Conservation (phyloP, 2,113 vertebrate genomes). For the Campylomormyrus numenius region DNA sequence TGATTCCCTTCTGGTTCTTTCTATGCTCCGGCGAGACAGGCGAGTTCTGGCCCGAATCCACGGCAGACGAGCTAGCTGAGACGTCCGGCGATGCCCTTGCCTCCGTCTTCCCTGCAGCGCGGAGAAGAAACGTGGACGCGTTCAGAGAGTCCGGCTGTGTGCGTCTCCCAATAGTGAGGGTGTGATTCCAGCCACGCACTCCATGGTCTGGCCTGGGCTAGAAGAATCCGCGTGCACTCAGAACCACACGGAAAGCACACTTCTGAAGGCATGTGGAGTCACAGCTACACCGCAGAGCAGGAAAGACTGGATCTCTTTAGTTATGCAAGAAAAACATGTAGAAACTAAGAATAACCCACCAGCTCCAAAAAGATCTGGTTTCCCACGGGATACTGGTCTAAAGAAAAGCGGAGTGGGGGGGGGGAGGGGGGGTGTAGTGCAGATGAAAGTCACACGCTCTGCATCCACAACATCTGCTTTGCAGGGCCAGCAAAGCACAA, state of each 20-base stretch:
- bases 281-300: not conserved
- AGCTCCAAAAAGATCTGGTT: slow-evolving; percentile 37
- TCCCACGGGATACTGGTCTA: slow-evolving; percentile 12
- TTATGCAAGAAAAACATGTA: slow-evolving; percentile 11
- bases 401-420: not conserved
- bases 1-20: slow-evolving; percentile 88
- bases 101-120: slow-evolving; percentile 66
- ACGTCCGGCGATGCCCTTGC: slow-evolving; percentile 62
- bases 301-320: not conserved
- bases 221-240: not conserved
- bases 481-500: not conserved
- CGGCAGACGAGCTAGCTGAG: slow-evolving; percentile 67
- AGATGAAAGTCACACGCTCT: not conserved
- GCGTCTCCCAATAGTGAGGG: no score
- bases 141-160: not conserved
- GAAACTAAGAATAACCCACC: slow-evolving; percentile 47
- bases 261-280: not conserved
- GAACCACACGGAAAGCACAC: not conserved
- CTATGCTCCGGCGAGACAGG: slow-evolving; percentile 76
- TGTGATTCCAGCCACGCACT: not conserved
- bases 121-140: slow-evolving; percentile 24
- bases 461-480: not conserved
- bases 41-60: slow-evolving; percentile 66
- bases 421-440: not conserved
- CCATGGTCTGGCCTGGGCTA: not conserved